phyloP scores from a whole-genome alignment of 2,113 vertebrate species.

The Eleginops maclovinus region DNA sequence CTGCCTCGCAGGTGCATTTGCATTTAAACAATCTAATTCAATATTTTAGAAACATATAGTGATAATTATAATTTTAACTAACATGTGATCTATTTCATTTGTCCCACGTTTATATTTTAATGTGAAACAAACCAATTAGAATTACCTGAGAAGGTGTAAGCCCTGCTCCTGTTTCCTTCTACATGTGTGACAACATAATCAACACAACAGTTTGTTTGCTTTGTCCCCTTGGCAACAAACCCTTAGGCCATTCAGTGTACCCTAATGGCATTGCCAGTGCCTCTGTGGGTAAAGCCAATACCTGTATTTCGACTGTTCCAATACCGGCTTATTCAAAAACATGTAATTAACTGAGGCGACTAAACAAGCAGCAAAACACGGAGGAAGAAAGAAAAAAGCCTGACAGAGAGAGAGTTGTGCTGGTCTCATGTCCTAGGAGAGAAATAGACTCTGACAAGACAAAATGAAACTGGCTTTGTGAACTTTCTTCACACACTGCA shows the following conservation, averaged over 20 bases:
- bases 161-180: conserved; percentile 71
- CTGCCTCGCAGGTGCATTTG: conserved; percentile 29
- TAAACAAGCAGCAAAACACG: conserved; percentile 35
- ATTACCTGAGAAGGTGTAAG: conserved; percentile 69
- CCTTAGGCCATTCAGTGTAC: conserved; percentile 85
- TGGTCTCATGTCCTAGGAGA: conserved; percentile 43
- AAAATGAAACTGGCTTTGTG: conserved; percentile 82
- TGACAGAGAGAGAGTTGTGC: conserved; percentile 37
- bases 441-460: conserved; percentile 70
- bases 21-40: not conserved
- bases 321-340: conserved; percentile 37
- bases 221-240: conserved; percentile 87
- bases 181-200: conserved; percentile 82
- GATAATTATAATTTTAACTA: not conserved
- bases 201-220: conserved; percentile 87
- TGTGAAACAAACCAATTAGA: conserved; percentile 46
- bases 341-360: conserved; percentile 43
- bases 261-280: conserved; percentile 78
- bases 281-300: conserved; percentile 73
- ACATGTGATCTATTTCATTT: not conserved
- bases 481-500: conserved; percentile 73
- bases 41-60: not conserved
- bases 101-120: conserved; percentile 1
- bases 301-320: conserved; percentile 57
- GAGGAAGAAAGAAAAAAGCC: conserved; percentile 26